These are phyloP conservation scores for Eriocheir sinensis DNA, from an alignment of 1,140 invertebrate species.

Conservation along the genomic window DNA sequence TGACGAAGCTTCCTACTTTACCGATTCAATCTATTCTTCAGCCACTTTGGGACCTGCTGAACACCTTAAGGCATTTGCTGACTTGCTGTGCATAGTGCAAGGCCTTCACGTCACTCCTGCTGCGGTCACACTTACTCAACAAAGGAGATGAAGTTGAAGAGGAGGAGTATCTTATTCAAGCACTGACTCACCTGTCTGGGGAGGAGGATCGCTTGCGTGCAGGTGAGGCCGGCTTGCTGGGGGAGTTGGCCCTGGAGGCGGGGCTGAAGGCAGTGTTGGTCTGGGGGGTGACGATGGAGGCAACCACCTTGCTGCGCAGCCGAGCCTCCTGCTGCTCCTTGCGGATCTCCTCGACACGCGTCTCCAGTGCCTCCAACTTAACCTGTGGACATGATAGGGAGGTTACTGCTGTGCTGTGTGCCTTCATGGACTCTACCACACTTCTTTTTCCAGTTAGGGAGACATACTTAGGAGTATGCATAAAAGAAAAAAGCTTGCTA, in stretches of 20 bases:
- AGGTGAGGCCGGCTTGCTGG: constrained; percentile 69
- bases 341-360: constrained; percentile 88
- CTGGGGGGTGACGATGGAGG: constrained; percentile 72
- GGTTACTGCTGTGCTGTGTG: too few species aligned
- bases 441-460: too few species aligned
- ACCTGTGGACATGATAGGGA: constrained; percentile 82
- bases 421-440: too few species aligned
- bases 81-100: too few species aligned
- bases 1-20: too few species aligned
- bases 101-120: too few species aligned
- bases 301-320: constrained; percentile 82
- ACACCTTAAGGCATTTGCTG: too few species aligned
- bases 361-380: constrained; percentile 89
- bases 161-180: neutral
- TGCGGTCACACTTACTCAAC: too few species aligned
- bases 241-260: constrained; percentile 68
- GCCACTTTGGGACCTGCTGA: too few species aligned
- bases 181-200: constrained; percentile 54
- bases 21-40: too few species aligned
- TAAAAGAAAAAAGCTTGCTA: too few species aligned
- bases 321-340: constrained; percentile 89
- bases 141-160: neutral
- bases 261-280: constrained; percentile 73
- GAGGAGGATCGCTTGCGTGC: constrained; percentile 53
- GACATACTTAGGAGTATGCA: too few species aligned